Evolutionary conservation across 1,140 invertebrate species (phyloP).

Genomic region (Drosophila auraria): DNA sequence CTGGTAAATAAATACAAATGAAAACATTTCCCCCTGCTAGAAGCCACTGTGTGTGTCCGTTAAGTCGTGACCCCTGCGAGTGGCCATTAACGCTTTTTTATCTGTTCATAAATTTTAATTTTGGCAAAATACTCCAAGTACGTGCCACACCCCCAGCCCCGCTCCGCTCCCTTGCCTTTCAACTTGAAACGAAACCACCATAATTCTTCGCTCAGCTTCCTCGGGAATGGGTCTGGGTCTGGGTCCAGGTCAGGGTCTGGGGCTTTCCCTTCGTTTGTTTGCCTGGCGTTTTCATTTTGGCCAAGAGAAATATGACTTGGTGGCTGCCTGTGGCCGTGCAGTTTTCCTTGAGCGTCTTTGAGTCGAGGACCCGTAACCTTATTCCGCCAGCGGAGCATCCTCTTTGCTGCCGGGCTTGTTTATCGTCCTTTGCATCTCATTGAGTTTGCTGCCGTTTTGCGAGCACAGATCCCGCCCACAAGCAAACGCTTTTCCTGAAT

Average conservation of each 20-base stretch:
- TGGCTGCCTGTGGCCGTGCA: constrained; percentile 50
- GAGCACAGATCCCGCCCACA: constrained; percentile 38
- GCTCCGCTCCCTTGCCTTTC: constrained; percentile 7
- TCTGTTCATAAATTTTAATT: constrained; percentile 84
- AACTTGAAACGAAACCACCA: constrained; percentile 54
- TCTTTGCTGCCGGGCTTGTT: constrained; percentile 68
- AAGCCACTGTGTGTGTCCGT: constrained; percentile 2
- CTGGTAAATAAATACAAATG: background rate
- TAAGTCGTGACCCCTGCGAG: constrained; percentile 64
- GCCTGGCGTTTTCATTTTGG: constrained; percentile 61
- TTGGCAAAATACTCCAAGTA: constrained; percentile 81
- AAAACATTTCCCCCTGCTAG: background rate
- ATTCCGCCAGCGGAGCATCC: constrained; percentile 61
- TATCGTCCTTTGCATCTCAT: constrained; percentile 82
- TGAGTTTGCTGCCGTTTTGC: constrained; percentile 61
- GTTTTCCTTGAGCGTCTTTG: constrained; percentile 34
- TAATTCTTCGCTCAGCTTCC: constrained; percentile 50
- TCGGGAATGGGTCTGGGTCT: constrained; percentile 6
- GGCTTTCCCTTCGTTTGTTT: constrained; percentile 29
- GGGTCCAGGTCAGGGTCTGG: constrained; percentile 3
- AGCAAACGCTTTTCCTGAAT: constrained; percentile 12
- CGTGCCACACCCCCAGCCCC: constrained; percentile 46
- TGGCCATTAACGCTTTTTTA: constrained; percentile 82
- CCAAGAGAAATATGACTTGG: constrained; percentile 73
- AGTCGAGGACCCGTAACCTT: constrained; percentile 68